phyloP scores from a whole-genome alignment of 2,888 invertebrate species.

The Lampropteryx suffumata region DNA sequence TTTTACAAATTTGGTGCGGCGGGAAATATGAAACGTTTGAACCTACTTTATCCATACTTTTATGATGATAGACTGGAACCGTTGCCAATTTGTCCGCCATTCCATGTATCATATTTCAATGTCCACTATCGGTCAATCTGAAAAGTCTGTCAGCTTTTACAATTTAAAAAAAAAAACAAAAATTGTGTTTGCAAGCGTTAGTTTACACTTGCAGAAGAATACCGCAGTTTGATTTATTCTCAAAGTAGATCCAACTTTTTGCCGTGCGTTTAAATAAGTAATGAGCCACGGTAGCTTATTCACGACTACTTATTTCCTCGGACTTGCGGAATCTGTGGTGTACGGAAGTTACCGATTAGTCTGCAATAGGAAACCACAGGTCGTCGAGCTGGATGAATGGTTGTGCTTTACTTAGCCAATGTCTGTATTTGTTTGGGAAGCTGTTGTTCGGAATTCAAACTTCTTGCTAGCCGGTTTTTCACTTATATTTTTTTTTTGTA shows the following conservation, averaged over 20 bases:
- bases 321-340: slow-evolving; percentile 23
- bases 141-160: no score
- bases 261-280: slow-evolving; percentile 29
- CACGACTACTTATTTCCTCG: slow-evolving; percentile 30
- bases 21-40: no score
- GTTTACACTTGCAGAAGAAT: slow-evolving; percentile 1
- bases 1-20: no score
- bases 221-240: slow-evolving; percentile 10
- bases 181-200: no score
- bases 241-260: slow-evolving; percentile 18
- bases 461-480: neutral
- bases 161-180: no score
- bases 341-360: slow-evolving; percentile 30
- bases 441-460: slow-evolving; percentile 6
- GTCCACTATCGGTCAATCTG: no score
- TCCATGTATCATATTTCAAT: no score
- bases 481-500: neutral
- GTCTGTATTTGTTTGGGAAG: slow-evolving; percentile 17
- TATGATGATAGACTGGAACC: no score
- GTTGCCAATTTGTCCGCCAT: no score
- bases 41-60: no score
- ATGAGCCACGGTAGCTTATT: slow-evolving; percentile 29
- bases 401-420: slow-evolving; percentile 15
- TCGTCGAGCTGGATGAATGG: slow-evolving; percentile 16
- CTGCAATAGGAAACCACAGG: slow-evolving; percentile 21